A percentile compares a stretch with the other conserved stretches of the same genome.
Conservation (phyloP, 2,888 invertebrate species). For the Cactoblastis cactorum region DNA sequence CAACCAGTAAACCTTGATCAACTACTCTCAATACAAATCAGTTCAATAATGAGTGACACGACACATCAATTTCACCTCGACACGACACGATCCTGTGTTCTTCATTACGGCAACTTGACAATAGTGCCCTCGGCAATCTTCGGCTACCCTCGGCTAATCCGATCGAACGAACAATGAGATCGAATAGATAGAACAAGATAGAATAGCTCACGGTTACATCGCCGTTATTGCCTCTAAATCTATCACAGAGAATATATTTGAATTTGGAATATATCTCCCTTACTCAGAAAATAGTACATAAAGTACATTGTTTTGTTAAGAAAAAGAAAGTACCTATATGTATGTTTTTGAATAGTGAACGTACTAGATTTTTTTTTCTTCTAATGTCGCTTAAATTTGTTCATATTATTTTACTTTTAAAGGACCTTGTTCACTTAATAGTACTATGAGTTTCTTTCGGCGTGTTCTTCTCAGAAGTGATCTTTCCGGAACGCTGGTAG, state of each 20-base stretch:
- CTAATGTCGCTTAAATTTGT: no score
- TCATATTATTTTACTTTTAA: no score
- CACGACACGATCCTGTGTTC: constrained; percentile 24
- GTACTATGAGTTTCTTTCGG: no score
- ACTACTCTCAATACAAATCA: neutral
- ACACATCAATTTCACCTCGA: constrained; percentile 26
- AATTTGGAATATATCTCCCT: constrained; percentile 33
- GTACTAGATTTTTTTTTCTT: no score
- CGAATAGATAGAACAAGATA: constrained; percentile 59
- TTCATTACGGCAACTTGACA: constrained; percentile 34
- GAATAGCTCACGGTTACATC: constrained; percentile 59
- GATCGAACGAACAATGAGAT: constrained; percentile 68
- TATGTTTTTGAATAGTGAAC: no score
- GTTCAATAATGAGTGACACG: neutral
- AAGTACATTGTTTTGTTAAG: neutral
- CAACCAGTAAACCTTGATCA: neutral
- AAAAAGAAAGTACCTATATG: neutral
- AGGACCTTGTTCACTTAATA: no score
- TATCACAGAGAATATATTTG: constrained; percentile 49
- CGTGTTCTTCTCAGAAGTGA: no score
- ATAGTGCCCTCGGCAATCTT: constrained; percentile 40
- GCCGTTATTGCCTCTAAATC: constrained; percentile 77
- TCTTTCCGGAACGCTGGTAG: no score
- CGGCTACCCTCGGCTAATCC: constrained; percentile 51
- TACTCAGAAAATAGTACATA: constrained; percentile 26